Base-by-base conservation (phyloP, 2,888 invertebrate genomes). In the Drosophila anomalata region DNA sequence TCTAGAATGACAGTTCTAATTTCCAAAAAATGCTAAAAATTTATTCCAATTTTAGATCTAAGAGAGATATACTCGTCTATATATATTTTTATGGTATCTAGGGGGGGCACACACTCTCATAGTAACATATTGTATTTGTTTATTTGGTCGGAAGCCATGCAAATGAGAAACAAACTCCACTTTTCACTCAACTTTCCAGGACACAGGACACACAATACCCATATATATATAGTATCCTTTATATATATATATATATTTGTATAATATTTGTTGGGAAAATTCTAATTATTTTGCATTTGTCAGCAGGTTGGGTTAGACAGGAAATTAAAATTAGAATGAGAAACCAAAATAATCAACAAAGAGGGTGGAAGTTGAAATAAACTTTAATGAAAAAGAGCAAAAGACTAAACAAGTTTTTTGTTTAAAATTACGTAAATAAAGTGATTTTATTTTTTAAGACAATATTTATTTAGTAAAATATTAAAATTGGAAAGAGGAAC, bases 241-340 rank as follows among this genome's bases (percentile, higher is more conserved):
- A 14, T 8, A 29, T 8, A 9, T 9, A 29, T 29, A 8, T 29
- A 29, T 29, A 36, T 12, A n/a, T 36, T 11, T 36, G 14, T 14
- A 14, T 14, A 14, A 14, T 14, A 14, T 14, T 12, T 36, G 11
- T 6, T 36, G 39, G 39, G 14, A 39, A 39, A 39, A 58, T 55
- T 65, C 46, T 65, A 72, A 72, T 72, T 72, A 72, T 73, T 72
- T 72, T 72, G 52, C 51, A 48, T 57, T 48, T 61, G 52, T 52
- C 46, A 39, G 41, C 26, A n/a, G 31, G 5, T 4, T 20, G 7
- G 4, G 5, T 11, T 14, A 50, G 51, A 56, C 70, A 72, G 70
- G 70, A 70, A 72, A 72, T 70, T 70, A 72, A 71, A 72, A 70
- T 53, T 47, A 72, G 51, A 56, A 70, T 44, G 47, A 56, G 54